Conservation (phyloP, 1,140 invertebrate species). For the Anoplolepis gracilipes region DNA sequence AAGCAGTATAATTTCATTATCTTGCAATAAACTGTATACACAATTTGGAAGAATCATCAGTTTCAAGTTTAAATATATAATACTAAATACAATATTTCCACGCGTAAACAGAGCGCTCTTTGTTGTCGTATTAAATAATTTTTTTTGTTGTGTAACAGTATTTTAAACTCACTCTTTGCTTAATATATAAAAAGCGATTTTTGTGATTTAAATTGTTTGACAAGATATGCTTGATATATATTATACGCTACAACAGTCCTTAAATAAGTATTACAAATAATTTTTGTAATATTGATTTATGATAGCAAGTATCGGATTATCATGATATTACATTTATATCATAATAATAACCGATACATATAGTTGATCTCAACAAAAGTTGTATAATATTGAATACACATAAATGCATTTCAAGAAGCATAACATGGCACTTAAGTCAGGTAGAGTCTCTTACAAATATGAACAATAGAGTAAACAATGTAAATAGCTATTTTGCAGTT, state of each 20-base stretch:
- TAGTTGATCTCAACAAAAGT: constrained; percentile 41
- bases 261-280: constrained; percentile 57
- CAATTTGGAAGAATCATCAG: constrained; percentile 50
- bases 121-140: constrained; percentile 35
- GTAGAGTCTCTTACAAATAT: constrained; percentile 69
- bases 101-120: neutral
- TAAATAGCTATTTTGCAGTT: constrained; percentile 60
- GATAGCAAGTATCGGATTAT: constrained; percentile 7
- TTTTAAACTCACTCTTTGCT: constrained; percentile 36
- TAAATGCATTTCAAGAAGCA: constrained; percentile 58
- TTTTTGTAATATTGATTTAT: constrained; percentile 44
- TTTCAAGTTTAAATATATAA: constrained; percentile 31
- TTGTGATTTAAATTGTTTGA: constrained; percentile 27
- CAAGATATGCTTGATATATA: constrained; percentile 37
- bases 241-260: constrained; percentile 24
- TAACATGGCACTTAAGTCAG: constrained; percentile 73
- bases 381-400: neutral
- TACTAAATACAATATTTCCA: constrained; percentile 22
- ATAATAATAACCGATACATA: constrained; percentile 32
- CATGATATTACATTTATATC: constrained; percentile 32
- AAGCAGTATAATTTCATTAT: constrained; percentile 28
- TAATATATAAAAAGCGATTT: constrained; percentile 55
- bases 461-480: constrained; percentile 62
- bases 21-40: constrained; percentile 42
- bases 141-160: constrained; percentile 14